Percentiles rank a stretch among this genome's conserved stretches.
Evolutionary conservation across 2,797 vertebrate species (phyloP).

Genomic region (Cephalopachus bancanus): DNA sequence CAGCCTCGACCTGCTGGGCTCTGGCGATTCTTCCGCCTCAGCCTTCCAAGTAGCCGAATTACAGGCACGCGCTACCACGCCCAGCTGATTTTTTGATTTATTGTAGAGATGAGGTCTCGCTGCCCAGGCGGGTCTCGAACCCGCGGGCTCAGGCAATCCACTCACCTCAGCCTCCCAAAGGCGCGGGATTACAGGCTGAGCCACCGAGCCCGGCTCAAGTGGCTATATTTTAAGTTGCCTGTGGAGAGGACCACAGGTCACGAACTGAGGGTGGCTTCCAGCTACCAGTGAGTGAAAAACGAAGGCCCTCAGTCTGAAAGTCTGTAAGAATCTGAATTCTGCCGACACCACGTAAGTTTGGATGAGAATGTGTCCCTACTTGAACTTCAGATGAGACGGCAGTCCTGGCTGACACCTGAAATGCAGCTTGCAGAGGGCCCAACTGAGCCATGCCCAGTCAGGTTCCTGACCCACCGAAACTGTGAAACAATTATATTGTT

Average conservation of each 20-base stretch:
- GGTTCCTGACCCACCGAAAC: neutral
- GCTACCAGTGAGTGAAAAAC: neutral
- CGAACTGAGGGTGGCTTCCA: neutral
- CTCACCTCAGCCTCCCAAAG: too few relatives aligned
- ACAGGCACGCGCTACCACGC: too few relatives aligned
- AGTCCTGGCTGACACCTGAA: neutral
- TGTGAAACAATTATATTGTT: neutral
- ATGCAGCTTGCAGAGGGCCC: neutral
- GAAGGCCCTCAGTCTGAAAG: neutral
- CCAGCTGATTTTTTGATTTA: too few relatives aligned
- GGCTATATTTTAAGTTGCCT: neutral
- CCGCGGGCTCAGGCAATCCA: too few relatives aligned
- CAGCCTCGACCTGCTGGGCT: too few relatives aligned
- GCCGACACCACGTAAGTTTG: neutral
- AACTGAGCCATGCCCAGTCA: neutral
- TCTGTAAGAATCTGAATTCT: neutral
- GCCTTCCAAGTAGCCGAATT: too few relatives aligned
- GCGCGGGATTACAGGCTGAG: too few relatives aligned
- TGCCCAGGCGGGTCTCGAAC: too few relatives aligned
- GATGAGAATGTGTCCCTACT: neutral
- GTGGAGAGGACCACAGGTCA: neutral
- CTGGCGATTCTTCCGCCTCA: too few relatives aligned
- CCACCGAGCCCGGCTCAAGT: too few relatives aligned
- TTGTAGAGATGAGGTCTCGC: too few relatives aligned
- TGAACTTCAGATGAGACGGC: neutral